These are phyloP conservation scores for Muntiacus reevesi DNA, from an alignment of 2,113 vertebrate genomes.

Conservation along the genomic window DNA sequence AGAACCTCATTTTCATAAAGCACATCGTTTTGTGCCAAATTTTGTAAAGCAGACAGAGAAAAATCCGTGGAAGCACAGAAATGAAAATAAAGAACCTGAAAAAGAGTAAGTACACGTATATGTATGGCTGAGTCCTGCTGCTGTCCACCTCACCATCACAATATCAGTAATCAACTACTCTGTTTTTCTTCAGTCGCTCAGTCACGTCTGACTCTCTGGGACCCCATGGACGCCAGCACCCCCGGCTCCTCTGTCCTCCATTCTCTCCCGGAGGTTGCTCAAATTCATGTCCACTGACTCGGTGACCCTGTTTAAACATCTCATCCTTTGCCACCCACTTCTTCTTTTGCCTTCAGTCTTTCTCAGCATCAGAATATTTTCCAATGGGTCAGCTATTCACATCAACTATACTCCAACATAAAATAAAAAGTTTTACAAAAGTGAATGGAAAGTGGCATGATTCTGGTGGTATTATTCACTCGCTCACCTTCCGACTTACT, in stretches of 20 bases:
- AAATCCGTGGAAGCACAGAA: neutral
- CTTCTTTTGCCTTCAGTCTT: neutral
- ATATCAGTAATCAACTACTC: rapidly evolving
- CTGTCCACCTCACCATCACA: neutral
- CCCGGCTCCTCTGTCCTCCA: neutral
- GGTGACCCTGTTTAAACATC: neutral
- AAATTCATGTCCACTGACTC: neutral
- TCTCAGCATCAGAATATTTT: neutral
- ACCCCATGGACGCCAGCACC: neutral
- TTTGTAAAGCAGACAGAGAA: neutral
- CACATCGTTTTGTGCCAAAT: neutral
- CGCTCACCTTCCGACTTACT: neutral
- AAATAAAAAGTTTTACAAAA: neutral
- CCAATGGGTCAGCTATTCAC: neutral
- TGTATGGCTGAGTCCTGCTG: neutral
- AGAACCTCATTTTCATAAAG: neutral
- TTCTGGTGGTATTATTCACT: neutral
- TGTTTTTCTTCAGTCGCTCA: rapidly evolving
- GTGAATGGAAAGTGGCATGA: neutral
- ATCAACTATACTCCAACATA: neutral
- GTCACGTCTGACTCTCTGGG: neutral
- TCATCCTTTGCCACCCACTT: neutral
- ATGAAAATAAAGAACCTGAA: neutral
- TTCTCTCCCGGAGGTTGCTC: neutral
- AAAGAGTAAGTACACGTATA: neutral